A percentile compares a stretch with the other conserved stretches of the same genome.
Conservation (phyloP, 1,140 invertebrate species). For the Drosophila parabipectinata region DNA sequence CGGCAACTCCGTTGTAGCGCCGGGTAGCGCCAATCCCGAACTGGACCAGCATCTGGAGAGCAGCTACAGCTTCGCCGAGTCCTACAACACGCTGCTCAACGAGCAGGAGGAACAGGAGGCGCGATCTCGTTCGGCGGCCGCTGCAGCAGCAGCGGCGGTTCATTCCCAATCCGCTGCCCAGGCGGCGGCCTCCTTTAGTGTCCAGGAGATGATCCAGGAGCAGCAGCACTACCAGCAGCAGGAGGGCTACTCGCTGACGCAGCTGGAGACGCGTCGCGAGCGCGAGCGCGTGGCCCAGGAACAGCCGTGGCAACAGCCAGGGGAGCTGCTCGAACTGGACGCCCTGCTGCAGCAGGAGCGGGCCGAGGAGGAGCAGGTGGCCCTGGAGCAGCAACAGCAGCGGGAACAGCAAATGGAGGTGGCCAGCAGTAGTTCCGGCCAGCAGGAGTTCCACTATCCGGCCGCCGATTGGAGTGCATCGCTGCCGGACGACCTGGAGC, state of each 20-base stretch:
- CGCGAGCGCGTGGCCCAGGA: conserved; percentile 69
- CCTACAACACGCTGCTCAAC: conserved; percentile 74
- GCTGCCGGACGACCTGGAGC: background rate
- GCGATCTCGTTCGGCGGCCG: conserved; percentile 15
- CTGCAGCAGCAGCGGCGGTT: conserved; percentile 10
- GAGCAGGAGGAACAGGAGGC: conserved; percentile 49
- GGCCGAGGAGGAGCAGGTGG: conserved; percentile 77
- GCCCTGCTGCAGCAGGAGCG: conserved; percentile 77
- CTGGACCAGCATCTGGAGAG: conserved; percentile 55
- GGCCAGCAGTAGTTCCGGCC: conserved; percentile 32
- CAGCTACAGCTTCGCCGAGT: conserved; percentile 77
- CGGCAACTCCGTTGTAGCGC: conserved; percentile 1
- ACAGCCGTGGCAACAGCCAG: conserved; percentile 32
- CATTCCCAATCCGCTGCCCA: background rate
- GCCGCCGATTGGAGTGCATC: background rate
- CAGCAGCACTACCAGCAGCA: conserved; percentile 80
- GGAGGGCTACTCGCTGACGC: conserved; percentile 78
- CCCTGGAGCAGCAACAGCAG: conserved; percentile 50
- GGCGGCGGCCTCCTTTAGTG: conserved; percentile 43
- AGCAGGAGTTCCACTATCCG: conserved; percentile 29
- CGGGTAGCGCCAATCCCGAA: background rate
- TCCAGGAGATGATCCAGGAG: conserved; percentile 73
- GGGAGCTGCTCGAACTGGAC: conserved; percentile 65
- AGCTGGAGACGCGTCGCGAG: conserved; percentile 75
- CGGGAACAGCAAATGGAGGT: conserved; percentile 36